Evolutionary conservation across 2,888 invertebrate species (phyloP), one percentile per base, ranked within the genome.

Genomic region (Ectobius pallidus): DNA sequence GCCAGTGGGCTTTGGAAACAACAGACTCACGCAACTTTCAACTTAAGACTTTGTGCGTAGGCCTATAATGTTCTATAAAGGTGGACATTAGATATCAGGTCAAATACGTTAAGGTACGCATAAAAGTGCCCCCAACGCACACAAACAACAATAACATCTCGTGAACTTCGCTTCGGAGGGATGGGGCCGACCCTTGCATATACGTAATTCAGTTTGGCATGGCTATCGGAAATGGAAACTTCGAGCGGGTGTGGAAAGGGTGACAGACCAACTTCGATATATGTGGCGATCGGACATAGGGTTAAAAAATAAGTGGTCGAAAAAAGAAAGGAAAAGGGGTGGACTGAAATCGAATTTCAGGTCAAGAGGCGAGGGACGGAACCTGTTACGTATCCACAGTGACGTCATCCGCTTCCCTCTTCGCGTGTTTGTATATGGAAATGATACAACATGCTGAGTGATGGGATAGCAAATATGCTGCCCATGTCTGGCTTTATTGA

Each of bases 181-280:
- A 34, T 34, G 27, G 14, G 27, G 6, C 58, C 11, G 16, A 2
- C 58, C 58, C 58, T 58, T 58, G 58, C 30, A 58, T 16, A 58
- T 65, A 65, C 30, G 65, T 65, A 65, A 65, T 65, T 46, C 46
- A 46, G 65, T 65, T 65, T 65, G 42, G 25, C 65, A n/a, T 20
- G 65, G 42, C 27, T 44, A 30, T 6, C 65, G 65, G 65, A 65
- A 65, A 65, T 65, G 27, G 65, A 65, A 65, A n/a, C n/a, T 44
- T 42, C 27, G 30, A 20, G 16, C n/a, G 65, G 18, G 65, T 16
- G 65, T 30, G 14, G 14, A 11, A 30, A n/a, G 58, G 58, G 30
- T 58, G 34, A 34, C 7, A 34, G 6, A 6, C 2, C 2, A 58
- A 7, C 58, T 27, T 44, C 44, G 16, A 39, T n/a, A 25, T 39